Conservation (phyloP, 2,113 vertebrate genomes). For the Cichladusa arquata region DNA sequence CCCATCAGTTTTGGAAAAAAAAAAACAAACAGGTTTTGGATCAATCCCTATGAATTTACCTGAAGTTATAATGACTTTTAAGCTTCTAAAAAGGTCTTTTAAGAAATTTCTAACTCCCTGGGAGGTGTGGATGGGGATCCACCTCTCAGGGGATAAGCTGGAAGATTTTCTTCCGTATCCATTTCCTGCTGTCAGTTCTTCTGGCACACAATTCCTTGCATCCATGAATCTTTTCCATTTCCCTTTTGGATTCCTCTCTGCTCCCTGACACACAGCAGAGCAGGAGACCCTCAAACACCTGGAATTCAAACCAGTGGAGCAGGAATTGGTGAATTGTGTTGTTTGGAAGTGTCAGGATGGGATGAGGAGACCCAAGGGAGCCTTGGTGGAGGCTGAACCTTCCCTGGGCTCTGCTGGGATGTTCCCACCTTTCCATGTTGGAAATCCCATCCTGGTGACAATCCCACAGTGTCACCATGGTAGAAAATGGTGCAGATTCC, state of each 20-base stretch:
- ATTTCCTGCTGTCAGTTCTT: neutral
- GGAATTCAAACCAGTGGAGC: neutral
- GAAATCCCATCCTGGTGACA: neutral
- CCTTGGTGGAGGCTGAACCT: neutral
- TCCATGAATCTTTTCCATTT: neutral
- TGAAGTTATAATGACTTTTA: neutral
- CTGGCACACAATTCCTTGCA: neutral
- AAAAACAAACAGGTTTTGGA: too few species aligned
- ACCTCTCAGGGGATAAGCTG: neutral
- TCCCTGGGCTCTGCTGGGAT: neutral
- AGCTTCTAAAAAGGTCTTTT: neutral
- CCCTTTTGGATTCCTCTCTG: neutral
- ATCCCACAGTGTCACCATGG: neutral
- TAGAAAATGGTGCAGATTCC: neutral
- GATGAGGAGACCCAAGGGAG: neutral
- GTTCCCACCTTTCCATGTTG: neutral
- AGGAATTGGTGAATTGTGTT: neutral
- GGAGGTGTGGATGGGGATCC: neutral
- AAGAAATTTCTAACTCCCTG: rapidly evolving
- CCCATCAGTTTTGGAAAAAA: neutral
- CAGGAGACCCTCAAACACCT: neutral
- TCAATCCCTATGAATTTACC: neutral
- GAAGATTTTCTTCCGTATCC: neutral
- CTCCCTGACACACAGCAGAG: neutral
- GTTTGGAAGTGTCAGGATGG: neutral